Evolutionary conservation across 1,140 invertebrate genomes (phyloP), one percentile per base, ranked within the genome.

Genomic region (Zaprionus tsacasi): DNA sequence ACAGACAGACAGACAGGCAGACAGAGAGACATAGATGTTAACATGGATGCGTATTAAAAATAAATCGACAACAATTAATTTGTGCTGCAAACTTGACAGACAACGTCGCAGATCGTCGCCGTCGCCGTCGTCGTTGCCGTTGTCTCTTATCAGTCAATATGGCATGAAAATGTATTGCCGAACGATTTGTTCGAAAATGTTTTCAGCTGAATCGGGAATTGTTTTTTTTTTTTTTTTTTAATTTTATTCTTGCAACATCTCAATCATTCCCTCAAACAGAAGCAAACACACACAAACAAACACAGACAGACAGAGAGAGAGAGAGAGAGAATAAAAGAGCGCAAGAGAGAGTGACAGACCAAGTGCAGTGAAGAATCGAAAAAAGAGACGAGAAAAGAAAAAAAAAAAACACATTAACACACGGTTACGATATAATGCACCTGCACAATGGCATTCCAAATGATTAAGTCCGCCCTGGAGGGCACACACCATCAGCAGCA

Each of bases 391-490:
- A 8, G 0, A 27, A 33, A 56, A 43, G 4, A 54, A 2, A 30
- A 1, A 15, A 17, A 57, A 7, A n/a, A 25, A 3, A 7, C 17
- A 11, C 25, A 10, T 12, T 7, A 56, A 56, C 8, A 63, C 30
- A 45, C n/a, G 4, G 11, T 10, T n/a, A 11, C 45, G 17, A 63
- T 33, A 63, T 35, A 61, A 61, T 48, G 25, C 11, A 71, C 54
- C 17, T 58, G 6, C 48, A 58, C 21, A 25, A 91, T 91, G 89
- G 82, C 89, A 45, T 91, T 91, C 59, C 89, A 91, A 75, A 59
- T 90, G 67, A 71, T 88, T 52, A 90, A 90, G 61, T 75, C 76
- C 38, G 81, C 86, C 5, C 40, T 90, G 71, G 86, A 90, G 56
- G 45, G 21, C 43, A 67, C 6, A 6, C 70, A 72, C 66, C 69